phyloP scores from a whole-genome alignment of 2,888 invertebrate species.

The Gasteruption jaculator region DNA sequence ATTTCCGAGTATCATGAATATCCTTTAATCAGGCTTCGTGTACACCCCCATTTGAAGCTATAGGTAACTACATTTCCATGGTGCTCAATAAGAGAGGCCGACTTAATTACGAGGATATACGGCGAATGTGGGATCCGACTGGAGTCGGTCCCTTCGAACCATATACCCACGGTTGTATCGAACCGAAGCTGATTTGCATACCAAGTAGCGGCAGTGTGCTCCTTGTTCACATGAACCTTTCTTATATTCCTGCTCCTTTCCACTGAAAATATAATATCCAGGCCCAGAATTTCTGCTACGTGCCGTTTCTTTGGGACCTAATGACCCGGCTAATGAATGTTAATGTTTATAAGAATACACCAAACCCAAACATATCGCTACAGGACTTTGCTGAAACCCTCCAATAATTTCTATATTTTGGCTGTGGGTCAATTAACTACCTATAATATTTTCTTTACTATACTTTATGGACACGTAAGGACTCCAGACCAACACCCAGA shows the following conservation, averaged over 20 bases:
- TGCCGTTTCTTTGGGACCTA: slow-evolving; percentile 19
- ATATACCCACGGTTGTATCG: slow-evolving; percentile 27
- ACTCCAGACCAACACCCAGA: too few relatives aligned
- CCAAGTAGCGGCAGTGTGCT: slow-evolving; percentile 22
- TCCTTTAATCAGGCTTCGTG: slow-evolving; percentile 35
- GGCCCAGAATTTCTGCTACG: slow-evolving; percentile 19
- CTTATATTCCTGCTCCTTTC: too few relatives aligned
- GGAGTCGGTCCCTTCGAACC: slow-evolving; percentile 27
- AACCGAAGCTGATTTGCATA: slow-evolving; percentile 35
- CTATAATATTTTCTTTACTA: too few relatives aligned
- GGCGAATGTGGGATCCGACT: slow-evolving; percentile 31
- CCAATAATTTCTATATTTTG: too few relatives aligned
- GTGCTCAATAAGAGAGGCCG: slow-evolving; percentile 37
- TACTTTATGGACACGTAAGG: too few relatives aligned
- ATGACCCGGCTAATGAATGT: slow-evolving; percentile 25
- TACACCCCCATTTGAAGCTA: slow-evolving; percentile 21
- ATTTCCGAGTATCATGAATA: too few relatives aligned
- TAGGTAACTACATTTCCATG: slow-evolving; percentile 20
- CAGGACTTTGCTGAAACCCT: too few relatives aligned
- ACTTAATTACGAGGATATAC: slow-evolving; percentile 47
- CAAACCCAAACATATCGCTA: too few relatives aligned
- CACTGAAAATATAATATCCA: slow-evolving; percentile 26
- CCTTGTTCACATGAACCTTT: too few relatives aligned
- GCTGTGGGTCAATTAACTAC: too few relatives aligned
- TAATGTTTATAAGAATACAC: too few relatives aligned